phyloP scores from a whole-genome alignment of 2,113 vertebrate species.

The Brachypodius melanocephalos region DNA sequence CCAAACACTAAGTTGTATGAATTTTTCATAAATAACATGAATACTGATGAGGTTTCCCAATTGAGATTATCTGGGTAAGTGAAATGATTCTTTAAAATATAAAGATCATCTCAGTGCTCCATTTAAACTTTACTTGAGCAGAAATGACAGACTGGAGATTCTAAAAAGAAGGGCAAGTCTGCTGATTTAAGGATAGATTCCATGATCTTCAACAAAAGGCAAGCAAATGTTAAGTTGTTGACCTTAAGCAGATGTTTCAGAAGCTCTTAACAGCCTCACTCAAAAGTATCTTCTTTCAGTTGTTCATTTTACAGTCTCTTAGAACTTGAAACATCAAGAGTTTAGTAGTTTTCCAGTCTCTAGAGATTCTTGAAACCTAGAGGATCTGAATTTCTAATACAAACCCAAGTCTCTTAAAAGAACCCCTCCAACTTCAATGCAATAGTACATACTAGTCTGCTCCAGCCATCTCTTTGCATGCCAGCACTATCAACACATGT shows the following conservation, averaged over 20 bases:
- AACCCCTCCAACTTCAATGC: background rate
- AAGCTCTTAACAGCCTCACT: background rate
- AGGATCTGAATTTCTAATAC: background rate
- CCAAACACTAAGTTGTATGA: background rate
- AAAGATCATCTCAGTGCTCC: background rate
- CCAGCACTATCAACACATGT: background rate
- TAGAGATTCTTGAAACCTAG: background rate
- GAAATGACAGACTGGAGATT: background rate
- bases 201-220: background rate
- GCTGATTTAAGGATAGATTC: background rate
- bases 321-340: slow-evolving; percentile 31
- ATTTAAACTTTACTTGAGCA: background rate
- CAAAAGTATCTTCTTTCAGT: background rate
- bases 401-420: background rate
- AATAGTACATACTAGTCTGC: background rate
- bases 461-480: background rate
- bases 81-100: background rate
- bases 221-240: background rate
- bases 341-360: slow-evolving; percentile 1
- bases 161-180: background rate
- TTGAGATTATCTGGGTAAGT: background rate
- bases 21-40: background rate
- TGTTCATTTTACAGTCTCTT: slow-evolving; percentile 17
- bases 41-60: background rate
- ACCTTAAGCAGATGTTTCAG: slow-evolving; percentile 2